Evolutionary conservation across 2,113 vertebrate genomes (phyloP), one percentile per base, ranked within the genome.

Genomic region (Colistium nudipinnis): DNA sequence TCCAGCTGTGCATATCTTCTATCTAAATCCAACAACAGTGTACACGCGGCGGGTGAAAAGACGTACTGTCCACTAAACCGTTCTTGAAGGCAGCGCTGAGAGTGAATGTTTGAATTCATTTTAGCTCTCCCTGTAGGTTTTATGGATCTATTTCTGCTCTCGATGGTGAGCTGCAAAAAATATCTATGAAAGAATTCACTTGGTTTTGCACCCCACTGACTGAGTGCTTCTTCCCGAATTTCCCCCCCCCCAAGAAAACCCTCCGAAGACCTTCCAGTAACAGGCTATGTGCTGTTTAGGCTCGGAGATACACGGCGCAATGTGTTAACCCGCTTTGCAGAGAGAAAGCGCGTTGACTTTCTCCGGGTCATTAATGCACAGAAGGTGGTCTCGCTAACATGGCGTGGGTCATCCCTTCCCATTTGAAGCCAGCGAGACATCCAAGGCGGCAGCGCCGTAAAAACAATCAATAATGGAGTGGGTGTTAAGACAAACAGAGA

Each of bases 241-340:
- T 74, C 43, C 38, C 71, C 64, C 39, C n/a, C n/a, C n/a, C n/a
- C n/a, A n/a, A n/a, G n/a, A 61, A n/a, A 82, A 72, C 62, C 64
- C 75, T 90, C 88, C 83, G 83, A 90, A 87, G 77, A 87, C 84
- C 83, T 77, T 76, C 82, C 74, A 70, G 65, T 81, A 82, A 86
- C 73, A 57, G 74, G 60, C 70, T 61, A 62, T 78, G 38, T 76
- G 79, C 79, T 72, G 73, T 84, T 78, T 44, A 41, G 45, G 52
- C 75, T 74, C 62, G 62, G 66, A 83, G 57, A 65, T 61, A 74
- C 61, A 82, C 73, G 53, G 43, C 6, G 31, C 48, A 49, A 71
- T 62, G 65, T 66, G 61, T 56, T 57, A 76, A 69, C 51, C 68
- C 66, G 63, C 82, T 85, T 31, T 62, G 35, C 51, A 19, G 30